These are phyloP conservation scores for Dermatemys mawii DNA, from an alignment of 2,113 vertebrate species.

Conservation along the genomic window DNA sequence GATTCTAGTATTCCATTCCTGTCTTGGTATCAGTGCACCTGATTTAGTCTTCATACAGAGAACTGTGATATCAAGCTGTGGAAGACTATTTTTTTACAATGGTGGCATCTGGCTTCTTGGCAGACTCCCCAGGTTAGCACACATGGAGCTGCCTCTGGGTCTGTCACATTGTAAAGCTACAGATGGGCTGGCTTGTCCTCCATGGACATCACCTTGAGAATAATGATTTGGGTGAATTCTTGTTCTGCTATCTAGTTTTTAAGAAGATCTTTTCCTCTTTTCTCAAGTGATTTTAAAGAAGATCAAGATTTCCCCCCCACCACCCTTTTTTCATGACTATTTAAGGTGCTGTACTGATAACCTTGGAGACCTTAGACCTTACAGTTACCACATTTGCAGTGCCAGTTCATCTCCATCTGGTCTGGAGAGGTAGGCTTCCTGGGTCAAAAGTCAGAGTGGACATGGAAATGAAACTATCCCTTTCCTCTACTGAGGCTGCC, in stretches of 20 bases:
- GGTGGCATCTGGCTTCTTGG: fast-evolving
- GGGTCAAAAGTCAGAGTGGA: background rate
- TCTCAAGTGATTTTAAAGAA: background rate
- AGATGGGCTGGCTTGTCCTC: background rate
- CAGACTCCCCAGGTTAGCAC: background rate
- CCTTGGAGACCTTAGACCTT: background rate
- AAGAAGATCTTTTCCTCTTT: background rate
- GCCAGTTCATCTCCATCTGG: background rate
- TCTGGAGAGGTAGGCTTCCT: background rate
- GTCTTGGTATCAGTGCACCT: background rate
- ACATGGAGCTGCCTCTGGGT: background rate
- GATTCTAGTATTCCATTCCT: background rate
- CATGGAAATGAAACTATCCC: background rate
- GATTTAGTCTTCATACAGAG: background rate
- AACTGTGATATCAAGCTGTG: background rate
- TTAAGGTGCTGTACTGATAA: background rate
- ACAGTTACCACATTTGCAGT: background rate
- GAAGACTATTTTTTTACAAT: background rate
- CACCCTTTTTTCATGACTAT: fast-evolving
- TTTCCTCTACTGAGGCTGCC: background rate
- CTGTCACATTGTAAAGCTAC: background rate
- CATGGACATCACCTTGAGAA: background rate
- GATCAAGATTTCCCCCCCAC: background rate
- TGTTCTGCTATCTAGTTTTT: background rate
- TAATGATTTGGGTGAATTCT: background rate